These are phyloP conservation scores for Epinotia nisella DNA, from an alignment of 2,888 invertebrate genomes.

Conservation along the genomic window DNA sequence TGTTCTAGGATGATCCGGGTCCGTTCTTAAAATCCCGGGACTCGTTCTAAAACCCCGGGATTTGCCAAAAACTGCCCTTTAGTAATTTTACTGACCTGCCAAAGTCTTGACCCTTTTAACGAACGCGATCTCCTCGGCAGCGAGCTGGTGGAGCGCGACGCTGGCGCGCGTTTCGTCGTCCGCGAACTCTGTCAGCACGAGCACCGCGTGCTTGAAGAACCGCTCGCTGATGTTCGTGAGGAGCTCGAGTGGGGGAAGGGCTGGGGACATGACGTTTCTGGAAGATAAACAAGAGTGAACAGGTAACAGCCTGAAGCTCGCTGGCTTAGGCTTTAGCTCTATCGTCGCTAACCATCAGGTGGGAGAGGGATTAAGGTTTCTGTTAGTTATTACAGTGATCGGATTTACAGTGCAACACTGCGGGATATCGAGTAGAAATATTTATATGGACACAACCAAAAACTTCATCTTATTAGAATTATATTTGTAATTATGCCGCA, in stretches of 20 bases:
- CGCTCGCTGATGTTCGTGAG: background rate
- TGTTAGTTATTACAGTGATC: too few species aligned
- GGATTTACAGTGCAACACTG: too few species aligned
- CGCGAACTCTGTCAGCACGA: background rate
- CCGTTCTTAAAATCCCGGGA: background rate
- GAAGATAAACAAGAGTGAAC: too few species aligned
- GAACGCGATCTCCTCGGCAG: constrained; percentile 1
- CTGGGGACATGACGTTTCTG: constrained; percentile 2
- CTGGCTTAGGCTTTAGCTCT: too few species aligned
- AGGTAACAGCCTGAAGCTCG: too few species aligned
- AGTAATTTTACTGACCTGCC: constrained; percentile 16
- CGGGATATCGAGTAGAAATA: too few species aligned
- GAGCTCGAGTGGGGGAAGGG: background rate
- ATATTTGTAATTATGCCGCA: too few species aligned
- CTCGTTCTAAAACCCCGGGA: background rate
- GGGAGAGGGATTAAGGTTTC: too few species aligned
- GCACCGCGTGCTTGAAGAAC: constrained; percentile 4
- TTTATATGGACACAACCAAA: too few species aligned
- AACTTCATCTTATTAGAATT: too few species aligned
- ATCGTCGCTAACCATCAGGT: too few species aligned
- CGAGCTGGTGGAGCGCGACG: background rate
- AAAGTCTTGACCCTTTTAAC: constrained; percentile 6
- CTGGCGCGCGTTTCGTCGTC: background rate
- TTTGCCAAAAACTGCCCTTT: background rate
- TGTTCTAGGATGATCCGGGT: background rate